phyloP scores from a whole-genome alignment of 2,888 invertebrate genomes.

The Drosophila prolongata region DNA sequence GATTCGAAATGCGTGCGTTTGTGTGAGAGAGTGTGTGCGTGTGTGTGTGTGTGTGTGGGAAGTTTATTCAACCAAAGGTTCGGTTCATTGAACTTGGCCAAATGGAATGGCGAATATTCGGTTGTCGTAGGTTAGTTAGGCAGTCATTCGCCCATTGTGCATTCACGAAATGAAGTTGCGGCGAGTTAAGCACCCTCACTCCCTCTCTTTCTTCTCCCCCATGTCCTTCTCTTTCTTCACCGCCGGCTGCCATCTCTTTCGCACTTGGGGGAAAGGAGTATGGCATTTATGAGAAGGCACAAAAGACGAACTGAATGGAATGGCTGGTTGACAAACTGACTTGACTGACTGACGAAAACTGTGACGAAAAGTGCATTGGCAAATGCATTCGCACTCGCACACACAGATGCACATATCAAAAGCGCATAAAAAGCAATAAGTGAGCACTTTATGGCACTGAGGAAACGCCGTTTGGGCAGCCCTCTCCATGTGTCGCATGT shows the following conservation, averaged over 20 bases:
- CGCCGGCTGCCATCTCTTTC: not conserved
- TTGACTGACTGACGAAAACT: constrained; percentile 57
- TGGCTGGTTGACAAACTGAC: constrained; percentile 42
- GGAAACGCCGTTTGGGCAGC: constrained; percentile 68
- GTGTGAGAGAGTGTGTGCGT: constrained; percentile 8
- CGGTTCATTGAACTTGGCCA: constrained; percentile 82
- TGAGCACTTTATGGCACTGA: constrained; percentile 66
- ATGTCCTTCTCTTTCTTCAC: constrained; percentile 2
- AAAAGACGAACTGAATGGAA: constrained; percentile 51
- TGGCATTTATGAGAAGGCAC: constrained; percentile 52
- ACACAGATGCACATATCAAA: constrained; percentile 57
- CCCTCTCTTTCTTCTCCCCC: constrained; percentile 18
- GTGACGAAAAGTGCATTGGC: constrained; percentile 69
- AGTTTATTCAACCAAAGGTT: constrained; percentile 80
- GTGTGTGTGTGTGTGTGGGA: constrained; percentile 50
- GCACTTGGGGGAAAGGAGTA: not conserved
- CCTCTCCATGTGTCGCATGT: constrained; percentile 57
- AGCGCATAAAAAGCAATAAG: constrained; percentile 76
- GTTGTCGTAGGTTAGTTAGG: constrained; percentile 79
- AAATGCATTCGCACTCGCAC: constrained; percentile 57
- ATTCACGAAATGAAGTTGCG: constrained; percentile 77
- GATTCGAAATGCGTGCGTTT: constrained; percentile 38
- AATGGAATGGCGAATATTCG: constrained; percentile 81
- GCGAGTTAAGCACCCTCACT: constrained; percentile 66
- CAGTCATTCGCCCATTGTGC: constrained; percentile 65